Conservation (phyloP, 2,113 vertebrate genomes). For the Ctenodactylus gundi region DNA sequence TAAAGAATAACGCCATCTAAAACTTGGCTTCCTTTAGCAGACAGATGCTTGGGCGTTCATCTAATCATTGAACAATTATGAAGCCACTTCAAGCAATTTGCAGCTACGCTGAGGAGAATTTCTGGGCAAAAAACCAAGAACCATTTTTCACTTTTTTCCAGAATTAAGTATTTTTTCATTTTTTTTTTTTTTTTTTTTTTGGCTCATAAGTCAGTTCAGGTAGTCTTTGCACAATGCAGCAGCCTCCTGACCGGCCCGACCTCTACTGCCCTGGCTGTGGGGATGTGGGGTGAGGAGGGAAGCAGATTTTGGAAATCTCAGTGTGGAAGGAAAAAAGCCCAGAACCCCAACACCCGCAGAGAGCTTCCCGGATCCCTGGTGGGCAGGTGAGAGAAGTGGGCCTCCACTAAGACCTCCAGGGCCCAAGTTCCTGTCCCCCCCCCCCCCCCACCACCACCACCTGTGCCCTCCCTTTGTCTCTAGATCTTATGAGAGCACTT, state of each 20-base stretch:
- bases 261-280: not conserved
- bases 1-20: not conserved
- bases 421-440: not conserved
- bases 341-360: not conserved
- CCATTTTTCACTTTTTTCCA: not conserved
- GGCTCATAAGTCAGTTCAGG: not conserved
- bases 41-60: not conserved
- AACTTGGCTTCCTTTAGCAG: constrained; percentile 20
- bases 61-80: not conserved
- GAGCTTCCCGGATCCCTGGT: not conserved
- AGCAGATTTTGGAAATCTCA: not conserved
- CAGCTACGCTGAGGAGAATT: not conserved
- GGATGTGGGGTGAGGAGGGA: not conserved
- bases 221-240: not conserved
- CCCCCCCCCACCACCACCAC: not conserved
- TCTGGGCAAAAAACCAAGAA: not conserved
- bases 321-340: not conserved
- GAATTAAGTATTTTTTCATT: constrained; percentile 1
- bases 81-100: constrained; percentile 38
- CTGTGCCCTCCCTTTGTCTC: not conserved
- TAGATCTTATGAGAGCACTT: not conserved
- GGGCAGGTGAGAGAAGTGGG: not conserved
- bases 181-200: not conserved
- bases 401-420: not conserved
- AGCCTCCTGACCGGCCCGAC: not conserved